phyloP scores from a whole-genome alignment of 2,113 vertebrate genomes.

The Phocoena sinus region DNA sequence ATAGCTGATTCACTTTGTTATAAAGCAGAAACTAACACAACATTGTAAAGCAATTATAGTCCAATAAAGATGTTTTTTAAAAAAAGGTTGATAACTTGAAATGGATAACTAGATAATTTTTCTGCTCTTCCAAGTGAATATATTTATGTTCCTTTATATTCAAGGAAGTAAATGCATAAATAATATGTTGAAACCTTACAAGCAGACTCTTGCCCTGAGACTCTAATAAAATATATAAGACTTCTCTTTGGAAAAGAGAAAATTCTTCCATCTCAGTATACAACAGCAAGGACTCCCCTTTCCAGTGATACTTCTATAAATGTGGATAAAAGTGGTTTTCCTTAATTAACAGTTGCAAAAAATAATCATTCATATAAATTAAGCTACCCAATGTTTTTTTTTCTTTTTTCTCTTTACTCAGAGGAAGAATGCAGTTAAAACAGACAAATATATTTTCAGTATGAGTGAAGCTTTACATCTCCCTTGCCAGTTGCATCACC shows the following conservation, averaged over 20 bases:
- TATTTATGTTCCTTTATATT: constrained; percentile 6
- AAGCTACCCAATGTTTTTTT: background rate
- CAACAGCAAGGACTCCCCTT: background rate
- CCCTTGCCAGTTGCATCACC: background rate
- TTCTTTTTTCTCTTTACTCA: fast-evolving
- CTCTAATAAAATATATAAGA: constrained; percentile 2
- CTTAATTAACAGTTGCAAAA: constrained; percentile 48
- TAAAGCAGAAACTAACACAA: too few relatives aligned
- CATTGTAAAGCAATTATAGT: too few relatives aligned
- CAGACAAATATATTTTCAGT: constrained; percentile 44
- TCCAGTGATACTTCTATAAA: background rate
- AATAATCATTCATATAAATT: constrained; percentile 6
- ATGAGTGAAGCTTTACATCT: constrained; percentile 2
- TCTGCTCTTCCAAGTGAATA: background rate
- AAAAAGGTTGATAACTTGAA: background rate
- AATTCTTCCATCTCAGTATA: background rate
- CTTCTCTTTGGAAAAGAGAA: background rate
- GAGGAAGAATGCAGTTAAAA: constrained; percentile 47
- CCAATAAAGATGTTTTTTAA: too few relatives aligned
- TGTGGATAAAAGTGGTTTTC: constrained; percentile 46
- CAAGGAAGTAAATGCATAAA: background rate
- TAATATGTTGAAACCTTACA: constrained; percentile 16
- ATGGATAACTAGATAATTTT: background rate
- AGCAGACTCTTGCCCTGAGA: constrained; percentile 27
- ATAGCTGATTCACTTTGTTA: too few relatives aligned